Evolutionary conservation across 1,140 invertebrate species (phyloP), one percentile per base, ranked within the genome.

Genomic region (Lineus longissimus): DNA sequence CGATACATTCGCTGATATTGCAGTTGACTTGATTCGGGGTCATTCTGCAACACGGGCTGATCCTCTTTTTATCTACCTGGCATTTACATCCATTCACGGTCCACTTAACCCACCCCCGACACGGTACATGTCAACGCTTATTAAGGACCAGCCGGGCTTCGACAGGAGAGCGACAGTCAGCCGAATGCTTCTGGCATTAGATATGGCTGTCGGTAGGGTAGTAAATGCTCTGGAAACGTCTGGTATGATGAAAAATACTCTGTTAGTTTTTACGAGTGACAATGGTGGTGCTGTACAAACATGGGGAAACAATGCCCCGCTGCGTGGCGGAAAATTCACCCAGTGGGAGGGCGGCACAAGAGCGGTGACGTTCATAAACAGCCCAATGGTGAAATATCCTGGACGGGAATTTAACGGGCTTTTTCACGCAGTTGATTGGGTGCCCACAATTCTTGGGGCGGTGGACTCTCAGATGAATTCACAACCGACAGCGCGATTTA

Each of bases 191-290:
- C 67, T 86, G 1, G 90, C 90, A 72, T 76, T 96, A 68, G 94
- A 97, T 77, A 86, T 90, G 62, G 94, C 92, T 0, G 89, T 97
- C 2, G 91, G 91, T 2, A 73, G 79, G 13, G 88, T 96, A 23
- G 86, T 94, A 0, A 73, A 86, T 31, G 86, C 90, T 7, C 76
- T 97, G 30, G 73, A 84, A 1, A 74, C 83, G 1, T 83, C 81
- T 31, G 81, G 85, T 0, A 62, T 78, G 31, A 69, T 74, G 54
- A 61, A 79, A 17, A 73, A 81, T 62, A 64, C 70, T 9, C 45
- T 81, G 6, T 63, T 81, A 11, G 64, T 80, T 9, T 81, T 81
- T 63, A 71, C 73, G 0, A 73, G 77, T 0, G 78, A 82, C 55
- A 83, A 83, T 66, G 82, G 82, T 11, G 82, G 78, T 0, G 74